A percentile compares a stretch with the other conserved stretches of the same genome.
Evolutionary conservation across 2,113 vertebrate species (phyloP).

Genomic region (Coptodon rendalli): DNA sequence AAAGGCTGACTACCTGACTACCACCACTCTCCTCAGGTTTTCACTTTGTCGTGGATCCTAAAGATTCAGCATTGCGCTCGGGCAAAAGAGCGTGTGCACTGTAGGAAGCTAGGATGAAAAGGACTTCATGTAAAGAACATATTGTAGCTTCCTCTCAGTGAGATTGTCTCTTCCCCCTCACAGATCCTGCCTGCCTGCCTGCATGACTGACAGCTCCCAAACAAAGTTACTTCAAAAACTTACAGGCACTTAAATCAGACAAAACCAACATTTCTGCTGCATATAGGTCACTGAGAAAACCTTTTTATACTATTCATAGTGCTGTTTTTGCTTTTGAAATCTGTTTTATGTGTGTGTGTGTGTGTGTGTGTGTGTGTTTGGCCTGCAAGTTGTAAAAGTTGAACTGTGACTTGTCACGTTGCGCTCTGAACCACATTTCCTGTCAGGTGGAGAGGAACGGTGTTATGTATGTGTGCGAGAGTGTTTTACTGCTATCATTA

Average conservation of each 20-base stretch:
- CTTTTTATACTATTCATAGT: neutral
- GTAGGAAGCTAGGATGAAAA: slow-evolving; percentile 28
- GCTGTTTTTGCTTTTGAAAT: slow-evolving; percentile 21
- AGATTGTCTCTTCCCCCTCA: neutral
- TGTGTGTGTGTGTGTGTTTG: neutral
- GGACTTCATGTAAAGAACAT: neutral
- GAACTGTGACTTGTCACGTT: slow-evolving; percentile 46
- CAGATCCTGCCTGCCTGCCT: neutral
- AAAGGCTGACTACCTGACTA: neutral
- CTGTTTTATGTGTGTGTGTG: neutral
- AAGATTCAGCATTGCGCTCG: neutral
- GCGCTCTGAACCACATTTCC: slow-evolving; percentile 46
- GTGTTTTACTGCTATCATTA: slow-evolving; percentile 62
- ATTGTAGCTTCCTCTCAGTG: neutral
- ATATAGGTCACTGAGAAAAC: slow-evolving; percentile 22
- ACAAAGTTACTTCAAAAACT: slow-evolving; percentile 19
- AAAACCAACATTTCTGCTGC: slow-evolving; percentile 7
- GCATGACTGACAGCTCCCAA: slow-evolving; percentile 27
- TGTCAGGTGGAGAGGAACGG: slow-evolving; percentile 33
- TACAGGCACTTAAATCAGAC: slow-evolving; percentile 20
- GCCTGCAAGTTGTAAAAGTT: slow-evolving; percentile 44
- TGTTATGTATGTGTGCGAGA: slow-evolving; percentile 2
- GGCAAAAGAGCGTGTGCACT: neutral
- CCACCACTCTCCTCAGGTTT: neutral
- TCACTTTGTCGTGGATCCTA: neutral